A percentile compares a stretch with the other conserved stretches of the same genome.
Evolutionary conservation across 2,888 invertebrate genomes (phyloP).

Genomic region (Micoletzkya japonica): DNA sequence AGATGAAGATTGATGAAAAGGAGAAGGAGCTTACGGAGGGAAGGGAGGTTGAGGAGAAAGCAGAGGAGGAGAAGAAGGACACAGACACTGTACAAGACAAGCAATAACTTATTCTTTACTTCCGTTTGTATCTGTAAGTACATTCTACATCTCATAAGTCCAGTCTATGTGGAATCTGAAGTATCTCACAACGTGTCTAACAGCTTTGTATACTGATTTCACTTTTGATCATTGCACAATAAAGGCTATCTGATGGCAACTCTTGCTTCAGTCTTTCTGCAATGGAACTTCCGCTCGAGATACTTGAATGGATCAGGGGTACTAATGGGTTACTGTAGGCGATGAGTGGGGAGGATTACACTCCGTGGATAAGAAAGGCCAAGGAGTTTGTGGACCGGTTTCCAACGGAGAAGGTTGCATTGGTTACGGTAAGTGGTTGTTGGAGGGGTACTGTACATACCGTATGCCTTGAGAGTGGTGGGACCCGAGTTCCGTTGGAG

Average conservation of each 20-base stretch:
- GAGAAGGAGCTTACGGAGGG: neutral
- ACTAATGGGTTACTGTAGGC: neutral
- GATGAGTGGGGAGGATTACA: constrained; percentile 3
- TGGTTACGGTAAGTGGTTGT: constrained; percentile 40
- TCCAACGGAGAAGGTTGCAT: constrained; percentile 32
- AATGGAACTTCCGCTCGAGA: neutral
- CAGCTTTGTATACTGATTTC: too few species aligned
- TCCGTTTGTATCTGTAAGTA: neutral
- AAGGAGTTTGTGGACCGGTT: constrained; percentile 33
- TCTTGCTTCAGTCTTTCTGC: too few species aligned
- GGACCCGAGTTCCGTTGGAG: constrained; percentile 93
- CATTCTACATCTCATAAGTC: too few species aligned
- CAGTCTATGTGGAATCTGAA: too few species aligned
- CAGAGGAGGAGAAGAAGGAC: constrained; percentile 3
- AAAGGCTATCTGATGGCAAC: too few species aligned
- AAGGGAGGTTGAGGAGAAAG: constrained; percentile 10
- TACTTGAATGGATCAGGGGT: neutral
- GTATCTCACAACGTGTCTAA: too few species aligned
- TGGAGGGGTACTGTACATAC: neutral
- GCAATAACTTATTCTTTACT: neutral
- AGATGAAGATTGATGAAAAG: neutral
- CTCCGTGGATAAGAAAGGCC: neutral
- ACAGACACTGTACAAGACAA: neutral
- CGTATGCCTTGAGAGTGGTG: constrained; percentile 74
- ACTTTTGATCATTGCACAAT: too few species aligned